phyloP scores from a whole-genome alignment of 2,797 vertebrate genomes.

The Darevskia mixta region DNA sequence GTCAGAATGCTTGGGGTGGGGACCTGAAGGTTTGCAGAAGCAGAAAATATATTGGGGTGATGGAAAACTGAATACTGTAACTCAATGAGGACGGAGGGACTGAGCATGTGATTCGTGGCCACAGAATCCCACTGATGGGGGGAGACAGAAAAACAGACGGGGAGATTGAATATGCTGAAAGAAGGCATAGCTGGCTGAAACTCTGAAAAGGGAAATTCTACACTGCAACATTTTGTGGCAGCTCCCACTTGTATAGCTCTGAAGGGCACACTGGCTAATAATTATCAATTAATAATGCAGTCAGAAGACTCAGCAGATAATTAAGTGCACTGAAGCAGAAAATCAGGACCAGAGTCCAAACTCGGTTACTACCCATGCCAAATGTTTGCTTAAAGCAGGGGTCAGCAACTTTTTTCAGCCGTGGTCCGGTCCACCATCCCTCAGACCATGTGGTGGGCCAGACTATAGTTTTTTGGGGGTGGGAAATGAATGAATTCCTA shows the following conservation, averaged over 20 bases:
- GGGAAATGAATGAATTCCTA: too few species aligned
- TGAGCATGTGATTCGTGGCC: too few species aligned
- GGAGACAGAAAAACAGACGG: neutral
- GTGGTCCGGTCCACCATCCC: too few species aligned
- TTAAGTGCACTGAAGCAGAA: neutral
- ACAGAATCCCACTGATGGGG: neutral
- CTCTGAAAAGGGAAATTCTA: neutral
- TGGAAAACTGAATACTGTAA: neutral
- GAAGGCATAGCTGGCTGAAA: neutral
- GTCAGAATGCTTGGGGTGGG: too few species aligned
- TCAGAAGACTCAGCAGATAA: neutral
- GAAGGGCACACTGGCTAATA: neutral
- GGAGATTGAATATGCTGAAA: neutral
- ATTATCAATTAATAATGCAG: too few species aligned
- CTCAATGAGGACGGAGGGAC: too few species aligned
- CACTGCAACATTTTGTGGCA: neutral
- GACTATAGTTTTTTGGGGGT: too few species aligned
- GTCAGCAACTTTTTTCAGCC: too few species aligned
- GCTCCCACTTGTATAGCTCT: neutral
- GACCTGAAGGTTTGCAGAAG: too few species aligned
- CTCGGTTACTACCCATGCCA: neutral
- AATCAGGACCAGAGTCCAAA: neutral
- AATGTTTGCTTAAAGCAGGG: neutral
- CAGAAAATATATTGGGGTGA: neutral
- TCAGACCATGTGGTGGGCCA: too few species aligned